phyloP scores from a whole-genome alignment of 2,888 invertebrate genomes.

The Eurytoma adleriae region DNA sequence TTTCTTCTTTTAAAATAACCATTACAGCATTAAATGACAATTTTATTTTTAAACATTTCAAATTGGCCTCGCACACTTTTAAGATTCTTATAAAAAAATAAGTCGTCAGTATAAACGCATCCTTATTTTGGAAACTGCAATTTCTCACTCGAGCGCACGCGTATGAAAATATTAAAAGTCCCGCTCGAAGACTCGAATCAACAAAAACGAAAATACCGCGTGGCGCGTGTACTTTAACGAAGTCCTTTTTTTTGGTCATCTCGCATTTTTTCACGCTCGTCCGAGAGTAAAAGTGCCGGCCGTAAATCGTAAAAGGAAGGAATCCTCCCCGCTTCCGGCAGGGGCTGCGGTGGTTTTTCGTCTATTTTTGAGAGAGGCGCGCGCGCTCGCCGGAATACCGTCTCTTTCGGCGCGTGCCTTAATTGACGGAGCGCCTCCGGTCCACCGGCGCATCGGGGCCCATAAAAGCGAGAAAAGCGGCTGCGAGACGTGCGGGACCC shows the following conservation, averaged over 20 bases:
- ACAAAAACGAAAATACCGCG: not conserved
- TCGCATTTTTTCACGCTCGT: not conserved
- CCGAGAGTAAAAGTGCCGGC: constrained; percentile 7
- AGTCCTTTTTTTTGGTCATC: not conserved
- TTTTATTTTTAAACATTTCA: too few relatives aligned
- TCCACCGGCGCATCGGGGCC: not conserved
- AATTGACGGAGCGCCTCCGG: constrained; percentile 28
- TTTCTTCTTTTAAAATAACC: too few relatives aligned
- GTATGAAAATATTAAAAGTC: too few relatives aligned
- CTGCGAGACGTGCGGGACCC: not conserved
- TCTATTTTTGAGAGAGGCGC: constrained; percentile 16
- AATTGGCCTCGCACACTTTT: too few relatives aligned
- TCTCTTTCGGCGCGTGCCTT: constrained; percentile 36
- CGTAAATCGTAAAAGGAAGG: constrained; percentile 25
- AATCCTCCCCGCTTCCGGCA: constrained; percentile 28
- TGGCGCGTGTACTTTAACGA: not conserved
- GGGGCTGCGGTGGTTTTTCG: not conserved
- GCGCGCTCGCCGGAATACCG: constrained; percentile 27
- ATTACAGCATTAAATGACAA: too few relatives aligned
- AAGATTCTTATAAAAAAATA: too few relatives aligned
- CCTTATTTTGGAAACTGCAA: too few relatives aligned
- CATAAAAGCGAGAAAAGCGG: not conserved
- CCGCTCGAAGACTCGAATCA: not conserved
- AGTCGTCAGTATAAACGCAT: too few relatives aligned
- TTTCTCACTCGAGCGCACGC: too few relatives aligned